Evolutionary conservation across 1,140 invertebrate genomes (phyloP).

Genomic region (Pachypsylla venusta): DNA sequence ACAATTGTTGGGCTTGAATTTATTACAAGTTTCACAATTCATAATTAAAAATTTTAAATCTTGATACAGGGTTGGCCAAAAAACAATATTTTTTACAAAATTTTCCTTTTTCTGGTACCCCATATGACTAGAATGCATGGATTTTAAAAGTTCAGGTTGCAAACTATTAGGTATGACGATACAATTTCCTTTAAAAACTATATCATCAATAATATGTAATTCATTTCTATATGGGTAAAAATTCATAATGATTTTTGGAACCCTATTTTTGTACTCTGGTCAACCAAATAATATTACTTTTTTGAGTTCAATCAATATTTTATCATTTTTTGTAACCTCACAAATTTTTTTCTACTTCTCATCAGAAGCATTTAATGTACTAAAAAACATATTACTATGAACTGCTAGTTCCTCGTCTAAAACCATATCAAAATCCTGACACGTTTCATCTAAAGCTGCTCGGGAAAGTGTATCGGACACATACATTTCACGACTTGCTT

Average conservation of each 20-base stretch:
- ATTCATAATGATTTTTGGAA: constrained; percentile 18
- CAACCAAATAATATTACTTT: constrained; percentile 3
- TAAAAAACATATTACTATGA: background rate
- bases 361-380: constrained; percentile 9
- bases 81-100: constrained; percentile 1
- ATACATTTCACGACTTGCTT: constrained; percentile 31
- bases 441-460: constrained; percentile 21
- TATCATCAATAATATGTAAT: constrained; percentile 21
- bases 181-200: constrained; percentile 1
- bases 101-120: constrained; percentile 6
- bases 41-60: constrained; percentile 12
- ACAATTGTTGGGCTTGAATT: constrained; percentile 17
- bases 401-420: constrained; percentile 15
- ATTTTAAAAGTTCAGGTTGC: background rate
- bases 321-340: constrained; percentile 24
- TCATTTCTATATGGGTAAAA: constrained; percentile 29
- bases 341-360: constrained; percentile 23
- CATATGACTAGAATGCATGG: background rate
- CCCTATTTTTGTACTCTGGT: constrained; percentile 26
- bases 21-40: constrained; percentile 14
- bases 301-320: constrained; percentile 17
- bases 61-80: constrained; percentile 11
- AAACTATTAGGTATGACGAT: background rate
- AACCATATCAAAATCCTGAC: constrained; percentile 13
- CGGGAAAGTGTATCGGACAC: constrained; percentile 32